phyloP scores from a whole-genome alignment of 2,113 vertebrate genomes.

The Hyperopisus bebe region DNA sequence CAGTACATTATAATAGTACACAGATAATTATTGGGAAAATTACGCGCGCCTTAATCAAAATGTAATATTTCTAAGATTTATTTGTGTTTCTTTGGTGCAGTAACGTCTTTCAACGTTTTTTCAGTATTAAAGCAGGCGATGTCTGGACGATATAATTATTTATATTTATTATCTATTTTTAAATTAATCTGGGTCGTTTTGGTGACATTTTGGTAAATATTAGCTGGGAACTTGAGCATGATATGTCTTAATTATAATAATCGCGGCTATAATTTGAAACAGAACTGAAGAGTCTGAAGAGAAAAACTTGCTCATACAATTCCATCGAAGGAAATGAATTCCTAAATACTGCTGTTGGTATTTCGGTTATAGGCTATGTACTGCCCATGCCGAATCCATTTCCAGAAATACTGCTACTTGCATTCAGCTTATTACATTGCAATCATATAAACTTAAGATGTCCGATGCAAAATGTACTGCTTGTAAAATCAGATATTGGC shows the following conservation, averaged over 20 bases:
- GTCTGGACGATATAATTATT: not conserved
- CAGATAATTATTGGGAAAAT: not conserved
- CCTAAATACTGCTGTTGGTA: not conserved
- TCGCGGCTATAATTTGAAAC: not conserved
- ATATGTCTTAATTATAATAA: not conserved
- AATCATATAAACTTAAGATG: not conserved
- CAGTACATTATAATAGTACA: too few relatives aligned
- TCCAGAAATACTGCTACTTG: not conserved
- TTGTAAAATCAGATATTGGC: not conserved
- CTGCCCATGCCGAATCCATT: not conserved
- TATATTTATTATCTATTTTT: not conserved
- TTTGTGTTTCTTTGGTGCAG: not conserved
- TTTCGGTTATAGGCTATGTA: not conserved
- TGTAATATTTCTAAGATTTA: not conserved
- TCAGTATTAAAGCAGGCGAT: not conserved
- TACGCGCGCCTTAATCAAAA: not conserved
- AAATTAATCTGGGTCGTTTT: not conserved
- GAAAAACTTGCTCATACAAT: not conserved
- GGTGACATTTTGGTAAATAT: not conserved
- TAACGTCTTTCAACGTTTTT: not conserved
- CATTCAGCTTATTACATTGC: not conserved
- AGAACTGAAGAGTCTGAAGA: not conserved
- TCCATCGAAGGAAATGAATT: not conserved
- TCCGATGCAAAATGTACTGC: not conserved
- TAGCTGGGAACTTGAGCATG: not conserved